Conservation (phyloP, 2,888 invertebrate genomes). For the Lasioglossum figueresi region DNA sequence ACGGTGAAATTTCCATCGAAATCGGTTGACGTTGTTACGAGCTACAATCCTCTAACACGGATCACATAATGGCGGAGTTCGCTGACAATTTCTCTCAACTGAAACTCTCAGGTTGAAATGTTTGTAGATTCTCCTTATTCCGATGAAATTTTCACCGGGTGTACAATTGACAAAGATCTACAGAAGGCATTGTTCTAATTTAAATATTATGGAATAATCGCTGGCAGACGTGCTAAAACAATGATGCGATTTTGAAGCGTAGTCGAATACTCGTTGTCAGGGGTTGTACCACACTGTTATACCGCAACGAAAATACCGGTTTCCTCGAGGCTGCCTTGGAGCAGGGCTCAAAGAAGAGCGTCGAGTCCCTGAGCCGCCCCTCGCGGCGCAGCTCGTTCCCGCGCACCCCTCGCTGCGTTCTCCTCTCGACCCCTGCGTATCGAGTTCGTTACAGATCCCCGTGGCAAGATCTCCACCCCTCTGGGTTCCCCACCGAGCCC, state of each 20-base stretch:
- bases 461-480: slow-evolving; percentile 78
- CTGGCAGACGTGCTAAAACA: background rate
- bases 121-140: too few relatives aligned
- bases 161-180: too few relatives aligned
- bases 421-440: slow-evolving; percentile 74
- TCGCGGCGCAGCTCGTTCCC: slow-evolving; percentile 51
- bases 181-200: too few relatives aligned
- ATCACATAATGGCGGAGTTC: too few relatives aligned
- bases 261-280: background rate
- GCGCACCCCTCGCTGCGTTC: slow-evolving; percentile 26
- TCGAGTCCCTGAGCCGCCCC: slow-evolving; percentile 71
- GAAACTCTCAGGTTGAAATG: background rate
- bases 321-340: background rate
- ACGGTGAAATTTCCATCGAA: background rate
- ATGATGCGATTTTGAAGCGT: background rate
- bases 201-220: background rate
- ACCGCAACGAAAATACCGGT: background rate
- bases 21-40: background rate
- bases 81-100: too few relatives aligned
- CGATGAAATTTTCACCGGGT: too few relatives aligned
- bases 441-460: slow-evolving; percentile 83
- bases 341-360: slow-evolving; percentile 58
- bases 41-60: too few relatives aligned
- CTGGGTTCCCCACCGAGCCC: slow-evolving; percentile 30
- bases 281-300: background rate